A percentile compares a stretch with the other conserved stretches of the same genome.
phyloP scores from a whole-genome alignment of 2,113 vertebrate genomes.

The Gallinago paraguaiae region DNA sequence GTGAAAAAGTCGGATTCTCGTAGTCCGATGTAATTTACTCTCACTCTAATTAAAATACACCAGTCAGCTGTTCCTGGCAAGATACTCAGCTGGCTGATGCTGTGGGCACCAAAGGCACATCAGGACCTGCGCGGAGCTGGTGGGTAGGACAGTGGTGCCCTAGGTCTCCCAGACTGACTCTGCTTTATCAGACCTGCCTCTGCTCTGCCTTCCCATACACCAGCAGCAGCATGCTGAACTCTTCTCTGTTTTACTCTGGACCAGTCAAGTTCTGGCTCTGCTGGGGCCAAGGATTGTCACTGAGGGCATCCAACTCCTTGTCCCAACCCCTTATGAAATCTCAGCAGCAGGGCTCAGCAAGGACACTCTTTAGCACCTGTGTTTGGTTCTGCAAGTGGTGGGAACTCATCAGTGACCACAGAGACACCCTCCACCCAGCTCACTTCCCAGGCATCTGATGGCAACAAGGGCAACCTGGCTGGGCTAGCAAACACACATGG shows the following conservation, averaged over 20 bases:
- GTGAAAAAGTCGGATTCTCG: constrained; percentile 2
- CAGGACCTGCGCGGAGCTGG: background rate
- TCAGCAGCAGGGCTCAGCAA: background rate
- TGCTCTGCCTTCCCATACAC: fast-evolving
- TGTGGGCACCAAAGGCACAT: background rate
- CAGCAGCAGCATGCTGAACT: fast-evolving
- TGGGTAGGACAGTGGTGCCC: background rate
- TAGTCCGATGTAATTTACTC: constrained; percentile 39
- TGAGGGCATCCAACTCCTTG: background rate
- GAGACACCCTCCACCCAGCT: background rate
- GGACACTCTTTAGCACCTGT: background rate
- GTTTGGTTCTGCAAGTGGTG: background rate
- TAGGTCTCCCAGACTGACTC: background rate
- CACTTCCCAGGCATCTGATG: background rate
- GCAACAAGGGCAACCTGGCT: background rate
- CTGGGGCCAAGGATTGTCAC: no score
- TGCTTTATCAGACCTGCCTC: background rate
- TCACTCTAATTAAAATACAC: constrained; percentile 67
- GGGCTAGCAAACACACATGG: background rate
- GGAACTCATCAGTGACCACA: background rate
- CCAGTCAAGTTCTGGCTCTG: background rate
- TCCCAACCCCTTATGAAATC: background rate
- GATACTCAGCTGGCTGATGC: background rate
- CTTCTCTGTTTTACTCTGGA: background rate
- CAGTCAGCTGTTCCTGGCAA: background rate